Evolutionary conservation across 2,113 vertebrate genomes (phyloP).

Genomic region (Capricornis sumatraensis): DNA sequence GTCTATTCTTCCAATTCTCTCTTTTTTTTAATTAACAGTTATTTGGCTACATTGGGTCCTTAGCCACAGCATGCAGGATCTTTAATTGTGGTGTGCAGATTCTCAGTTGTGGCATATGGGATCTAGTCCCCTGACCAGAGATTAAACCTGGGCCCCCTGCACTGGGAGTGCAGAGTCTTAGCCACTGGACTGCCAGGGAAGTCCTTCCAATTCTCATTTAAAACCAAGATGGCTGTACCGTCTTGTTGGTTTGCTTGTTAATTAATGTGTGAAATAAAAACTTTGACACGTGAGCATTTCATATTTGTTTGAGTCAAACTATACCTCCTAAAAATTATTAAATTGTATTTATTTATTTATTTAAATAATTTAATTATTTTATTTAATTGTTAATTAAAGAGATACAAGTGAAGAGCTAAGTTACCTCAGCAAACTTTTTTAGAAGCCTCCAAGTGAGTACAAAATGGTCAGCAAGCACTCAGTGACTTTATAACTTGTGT

Average conservation of each 20-base stretch:
- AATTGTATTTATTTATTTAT: no score
- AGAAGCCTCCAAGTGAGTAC: neutral
- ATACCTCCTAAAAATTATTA: neutral
- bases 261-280: conserved; percentile 37
- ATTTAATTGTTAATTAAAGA: neutral
- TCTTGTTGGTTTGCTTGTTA: conserved; percentile 28
- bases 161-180: neutral
- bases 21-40: neutral
- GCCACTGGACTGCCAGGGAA: neutral
- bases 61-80: neutral
- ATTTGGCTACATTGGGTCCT: neutral
- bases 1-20: conserved; percentile 2
- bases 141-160: neutral
- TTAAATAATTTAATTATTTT: no score
- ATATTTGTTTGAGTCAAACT: conserved; percentile 9
- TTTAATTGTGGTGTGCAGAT: neutral
- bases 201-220: conserved; percentile 21
- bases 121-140: neutral
- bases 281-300: conserved; percentile 16
- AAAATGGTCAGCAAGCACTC: neutral
- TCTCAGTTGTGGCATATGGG: neutral
- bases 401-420: neutral
- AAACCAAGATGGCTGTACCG: neutral
- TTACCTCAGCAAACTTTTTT: neutral
- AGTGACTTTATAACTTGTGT: neutral